phyloP scores from a whole-genome alignment of 2,888 invertebrate genomes.

The Folsomia manolachei region DNA sequence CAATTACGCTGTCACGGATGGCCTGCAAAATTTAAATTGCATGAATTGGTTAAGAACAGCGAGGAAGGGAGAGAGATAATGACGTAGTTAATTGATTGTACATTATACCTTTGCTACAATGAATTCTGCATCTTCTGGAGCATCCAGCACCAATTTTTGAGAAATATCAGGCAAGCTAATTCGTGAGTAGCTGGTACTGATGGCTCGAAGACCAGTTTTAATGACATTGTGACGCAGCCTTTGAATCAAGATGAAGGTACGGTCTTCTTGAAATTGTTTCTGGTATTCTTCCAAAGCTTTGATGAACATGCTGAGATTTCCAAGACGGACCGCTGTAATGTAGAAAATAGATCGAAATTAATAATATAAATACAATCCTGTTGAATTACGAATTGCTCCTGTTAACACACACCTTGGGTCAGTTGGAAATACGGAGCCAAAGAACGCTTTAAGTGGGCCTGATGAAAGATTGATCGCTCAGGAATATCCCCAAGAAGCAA shows the following conservation, averaged over 20 bases:
- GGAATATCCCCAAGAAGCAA: constrained; percentile 95
- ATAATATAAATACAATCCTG: neutral
- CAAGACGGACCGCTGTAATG: constrained; percentile 75
- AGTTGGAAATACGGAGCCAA: constrained; percentile 94
- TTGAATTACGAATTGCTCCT: too few species aligned
- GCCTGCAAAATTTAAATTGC: constrained; percentile 56
- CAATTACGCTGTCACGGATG: constrained; percentile 96
- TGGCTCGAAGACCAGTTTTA: constrained; percentile 94
- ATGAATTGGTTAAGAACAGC: neutral
- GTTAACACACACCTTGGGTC: constrained; percentile 66
- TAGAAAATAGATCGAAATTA: neutral
- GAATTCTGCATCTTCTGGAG: constrained; percentile 96
- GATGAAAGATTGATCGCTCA: constrained; percentile 90
- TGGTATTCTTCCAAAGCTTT: constrained; percentile 88
- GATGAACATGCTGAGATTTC: constrained; percentile 89
- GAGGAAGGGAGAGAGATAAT: neutral
- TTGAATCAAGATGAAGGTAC: constrained; percentile 92
- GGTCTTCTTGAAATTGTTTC: constrained; percentile 86
- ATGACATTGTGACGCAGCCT: constrained; percentile 97
- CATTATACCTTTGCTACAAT: constrained; percentile 84
- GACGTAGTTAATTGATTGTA: too few species aligned
- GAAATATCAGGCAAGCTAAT: constrained; percentile 95
- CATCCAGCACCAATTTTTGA: constrained; percentile 86
- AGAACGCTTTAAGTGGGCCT: constrained; percentile 81
- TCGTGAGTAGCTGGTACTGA: constrained; percentile 92